These are phyloP conservation scores for Brachypodius melanocephalos DNA, from an alignment of 2,113 vertebrate genomes.

Conservation along the genomic window DNA sequence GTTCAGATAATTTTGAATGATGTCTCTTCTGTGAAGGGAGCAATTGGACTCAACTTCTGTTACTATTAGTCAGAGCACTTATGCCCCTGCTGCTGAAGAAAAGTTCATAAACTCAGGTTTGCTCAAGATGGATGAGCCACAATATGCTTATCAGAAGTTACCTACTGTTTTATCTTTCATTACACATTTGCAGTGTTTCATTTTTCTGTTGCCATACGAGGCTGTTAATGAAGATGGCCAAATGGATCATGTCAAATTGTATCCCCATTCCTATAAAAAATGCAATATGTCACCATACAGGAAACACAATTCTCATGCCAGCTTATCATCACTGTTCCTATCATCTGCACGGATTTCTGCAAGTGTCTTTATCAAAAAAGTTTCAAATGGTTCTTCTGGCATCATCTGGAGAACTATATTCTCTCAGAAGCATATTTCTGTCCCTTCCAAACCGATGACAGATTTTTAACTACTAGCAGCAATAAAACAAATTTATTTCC, in stretches of 20 bases:
- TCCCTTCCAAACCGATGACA: background rate
- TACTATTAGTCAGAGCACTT: conserved; percentile 11
- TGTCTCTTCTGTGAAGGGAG: background rate
- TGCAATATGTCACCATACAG: background rate
- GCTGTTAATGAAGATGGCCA: conserved; percentile 28
- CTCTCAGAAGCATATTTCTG: background rate
- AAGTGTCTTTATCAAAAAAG: background rate
- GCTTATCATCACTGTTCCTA: background rate
- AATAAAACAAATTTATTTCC: conserved; percentile 4
- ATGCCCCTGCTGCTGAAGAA: background rate
- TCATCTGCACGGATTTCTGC: background rate
- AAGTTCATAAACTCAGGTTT: conserved; percentile 39
- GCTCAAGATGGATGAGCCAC: background rate
- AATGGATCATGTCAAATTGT: conserved; percentile 3
- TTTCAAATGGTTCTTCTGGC: background rate
- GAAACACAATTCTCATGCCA: background rate
- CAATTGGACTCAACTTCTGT: conserved; percentile 4
- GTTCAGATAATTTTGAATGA: conserved; percentile 38
- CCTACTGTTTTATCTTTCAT: conserved; percentile 17
- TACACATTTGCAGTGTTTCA: background rate
- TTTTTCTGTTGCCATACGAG: background rate
- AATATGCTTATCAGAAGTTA: conserved; percentile 32
- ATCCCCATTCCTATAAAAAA: background rate
- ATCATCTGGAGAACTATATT: background rate
- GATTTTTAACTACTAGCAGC: conserved; percentile 4